Base-by-base conservation (phyloP, 2,797 vertebrate genomes). In the Acanthurus lineatus region DNA sequence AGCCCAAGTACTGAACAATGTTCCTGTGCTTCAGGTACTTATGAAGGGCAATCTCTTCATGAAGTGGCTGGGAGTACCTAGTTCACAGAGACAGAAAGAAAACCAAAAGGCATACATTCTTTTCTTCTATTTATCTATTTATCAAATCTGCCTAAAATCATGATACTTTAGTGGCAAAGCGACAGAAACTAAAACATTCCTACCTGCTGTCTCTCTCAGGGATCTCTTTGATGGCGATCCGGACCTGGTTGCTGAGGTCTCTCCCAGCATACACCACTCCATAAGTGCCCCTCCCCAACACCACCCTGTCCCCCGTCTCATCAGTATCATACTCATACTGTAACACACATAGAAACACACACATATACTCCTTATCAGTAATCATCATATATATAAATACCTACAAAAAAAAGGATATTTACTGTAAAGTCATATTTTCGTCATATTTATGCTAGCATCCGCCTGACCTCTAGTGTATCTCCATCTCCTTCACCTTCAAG, bases 21-120 rank as follows among this genome's bases (percentile, higher is more conserved):
- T 99, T 99, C 93, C 98, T 97, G 92, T 99, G 98, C 79, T 99
- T 99, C 73, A 99, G 95, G 86, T 99, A 98, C 68, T 99, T 99
- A 93, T 99, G 98, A 52, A 99, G 95, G 58, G 98, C 98, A 38
- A 99, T 99, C 93, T 99, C 98, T 88, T 99, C 98, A 86, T 99
- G 98, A 17, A 99, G 95, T 56, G 98, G 98, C 57, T 99, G 98
- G 0, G 98, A 99, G 82, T 99, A 99, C 67, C 98, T 99, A 71
- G 63, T 20, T 44, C 22, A 88, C 47, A 2, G 16, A 69, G 6
- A 52, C 3, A 17, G 19, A 49, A 17, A 47, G 4, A 28, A 2
- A n/a, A 2, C 12, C 28, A 25, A 53, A 53, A 52, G 10, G 54
- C 4, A 58, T 1, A 48, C 10, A 42, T 5, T 15, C 10, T 6